phyloP scores from a whole-genome alignment of 1,140 invertebrate species.

The Phthorimaea operculella region DNA sequence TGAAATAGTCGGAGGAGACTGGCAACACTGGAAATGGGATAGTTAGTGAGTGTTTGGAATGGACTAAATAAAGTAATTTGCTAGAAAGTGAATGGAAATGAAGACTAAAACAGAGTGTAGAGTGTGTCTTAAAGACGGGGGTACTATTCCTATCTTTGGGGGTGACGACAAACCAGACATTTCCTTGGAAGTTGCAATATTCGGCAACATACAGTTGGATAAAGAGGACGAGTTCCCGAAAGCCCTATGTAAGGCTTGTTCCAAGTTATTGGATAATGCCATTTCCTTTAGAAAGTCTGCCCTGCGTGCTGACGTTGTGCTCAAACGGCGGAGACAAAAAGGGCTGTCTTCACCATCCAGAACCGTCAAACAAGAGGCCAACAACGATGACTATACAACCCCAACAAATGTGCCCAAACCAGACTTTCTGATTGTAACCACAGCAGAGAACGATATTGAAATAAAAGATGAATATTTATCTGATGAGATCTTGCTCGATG shows the following conservation, averaged over 20 bases:
- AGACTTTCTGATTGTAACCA: conserved; percentile 3
- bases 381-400: neutral
- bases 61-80: too few species aligned
- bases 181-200: conserved; percentile 23
- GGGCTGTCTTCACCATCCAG: neutral
- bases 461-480: conserved; percentile 8
- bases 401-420: too few species aligned
- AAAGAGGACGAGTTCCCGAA: conserved; percentile 35
- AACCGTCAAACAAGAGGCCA: neutral
- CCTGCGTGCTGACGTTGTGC: conserved; percentile 1
- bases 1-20: too few species aligned
- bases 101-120: conserved; percentile 19
- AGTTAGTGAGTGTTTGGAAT: too few species aligned
- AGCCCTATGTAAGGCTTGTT: conserved; percentile 14
- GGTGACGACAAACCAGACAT: conserved; percentile 15
- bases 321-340: neutral
- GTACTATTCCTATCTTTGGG: conserved; percentile 23
- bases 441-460: conserved; percentile 18
- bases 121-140: conserved; percentile 29
- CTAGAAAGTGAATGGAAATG: neutral
- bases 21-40: too few species aligned
- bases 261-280: conserved; percentile 13
- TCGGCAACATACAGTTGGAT: conserved; percentile 26
- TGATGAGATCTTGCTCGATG: too few species aligned
- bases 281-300: conserved; percentile 18